phyloP scores from a whole-genome alignment of 2,888 invertebrate species.

The Xylophagus ater region DNA sequence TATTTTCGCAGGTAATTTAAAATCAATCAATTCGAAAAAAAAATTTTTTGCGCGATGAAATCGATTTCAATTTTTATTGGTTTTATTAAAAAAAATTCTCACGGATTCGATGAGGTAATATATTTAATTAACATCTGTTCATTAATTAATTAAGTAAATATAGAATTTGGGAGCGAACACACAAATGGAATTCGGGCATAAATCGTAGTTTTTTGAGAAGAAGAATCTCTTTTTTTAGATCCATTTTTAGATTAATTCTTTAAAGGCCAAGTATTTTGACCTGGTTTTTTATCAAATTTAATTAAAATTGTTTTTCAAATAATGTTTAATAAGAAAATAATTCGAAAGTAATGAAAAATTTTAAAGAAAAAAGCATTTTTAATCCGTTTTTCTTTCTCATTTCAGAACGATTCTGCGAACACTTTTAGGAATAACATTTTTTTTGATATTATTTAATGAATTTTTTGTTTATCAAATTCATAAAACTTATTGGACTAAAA shows the following conservation, averaged over 20 bases:
- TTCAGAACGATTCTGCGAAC: conserved; percentile 2
- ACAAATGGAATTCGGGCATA: no score
- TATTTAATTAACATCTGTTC: background rate
- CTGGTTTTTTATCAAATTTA: no score
- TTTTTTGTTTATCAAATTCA: conserved; percentile 32
- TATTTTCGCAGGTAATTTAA: conserved; percentile 9
- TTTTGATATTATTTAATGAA: conserved; percentile 33
- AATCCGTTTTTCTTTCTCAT: background rate
- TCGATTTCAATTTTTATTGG: background rate
- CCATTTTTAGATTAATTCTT: conserved; percentile 25
- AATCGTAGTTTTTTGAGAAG: no score
- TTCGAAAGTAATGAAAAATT: background rate
- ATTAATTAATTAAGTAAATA: background rate
- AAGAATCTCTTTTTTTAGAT: background rate
- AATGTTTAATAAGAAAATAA: background rate
- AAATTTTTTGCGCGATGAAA: no score
- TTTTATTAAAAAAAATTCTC: background rate
- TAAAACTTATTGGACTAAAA: conserved; percentile 31
- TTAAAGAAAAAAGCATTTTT: background rate
- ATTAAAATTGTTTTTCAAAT: no score
- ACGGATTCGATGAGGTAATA: background rate
- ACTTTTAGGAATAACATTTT: conserved; percentile 25
- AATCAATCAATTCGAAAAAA: background rate
- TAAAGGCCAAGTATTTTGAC: no score
- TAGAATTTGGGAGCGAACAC: background rate